phyloP scores from a whole-genome alignment of 1,140 invertebrate species.

The Papilio aristodemus region DNA sequence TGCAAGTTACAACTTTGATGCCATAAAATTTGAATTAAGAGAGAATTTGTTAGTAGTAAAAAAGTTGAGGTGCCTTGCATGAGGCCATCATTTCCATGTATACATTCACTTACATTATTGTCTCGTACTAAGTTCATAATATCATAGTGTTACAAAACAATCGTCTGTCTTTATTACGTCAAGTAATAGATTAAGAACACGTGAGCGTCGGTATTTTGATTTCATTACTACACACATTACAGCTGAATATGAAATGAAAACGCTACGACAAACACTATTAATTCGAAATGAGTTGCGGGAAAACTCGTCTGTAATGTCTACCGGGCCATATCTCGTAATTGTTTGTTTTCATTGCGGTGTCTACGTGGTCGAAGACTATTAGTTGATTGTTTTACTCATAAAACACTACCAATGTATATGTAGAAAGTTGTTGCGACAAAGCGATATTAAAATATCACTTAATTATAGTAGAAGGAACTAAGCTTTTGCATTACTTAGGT shows the following conservation, averaged over 20 bases:
- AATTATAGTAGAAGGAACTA: conserved; percentile 32
- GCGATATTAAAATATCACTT: conserved; percentile 30
- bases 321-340: conserved; percentile 49
- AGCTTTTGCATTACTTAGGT: conserved; percentile 42
- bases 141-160: conserved; percentile 4
- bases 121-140: not conserved
- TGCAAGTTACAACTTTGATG: no score
- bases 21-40: no score
- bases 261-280: conserved; percentile 58
- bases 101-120: not conserved
- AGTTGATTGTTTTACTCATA: conserved; percentile 43
- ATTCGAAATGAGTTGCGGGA: conserved; percentile 53
- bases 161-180: conserved; percentile 15
- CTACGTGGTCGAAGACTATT: conserved; percentile 32
- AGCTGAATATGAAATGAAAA: conserved; percentile 61
- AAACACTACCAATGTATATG: conserved; percentile 32
- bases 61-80: no score
- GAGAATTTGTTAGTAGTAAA: no score
- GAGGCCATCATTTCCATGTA: no score
- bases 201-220: conserved; percentile 68
- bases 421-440: conserved; percentile 31
- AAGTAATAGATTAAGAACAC: conserved; percentile 55
- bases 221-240: conserved; percentile 55
- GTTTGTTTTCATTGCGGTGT: conserved; percentile 48
- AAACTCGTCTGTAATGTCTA: conserved; percentile 45